Evolutionary conservation across 30 jellyfish, hydroid and myxozoan genomes (phyloP), one percentile per base, ranked within the genome.

Genomic region (Rhopilema esculentum): DNA sequence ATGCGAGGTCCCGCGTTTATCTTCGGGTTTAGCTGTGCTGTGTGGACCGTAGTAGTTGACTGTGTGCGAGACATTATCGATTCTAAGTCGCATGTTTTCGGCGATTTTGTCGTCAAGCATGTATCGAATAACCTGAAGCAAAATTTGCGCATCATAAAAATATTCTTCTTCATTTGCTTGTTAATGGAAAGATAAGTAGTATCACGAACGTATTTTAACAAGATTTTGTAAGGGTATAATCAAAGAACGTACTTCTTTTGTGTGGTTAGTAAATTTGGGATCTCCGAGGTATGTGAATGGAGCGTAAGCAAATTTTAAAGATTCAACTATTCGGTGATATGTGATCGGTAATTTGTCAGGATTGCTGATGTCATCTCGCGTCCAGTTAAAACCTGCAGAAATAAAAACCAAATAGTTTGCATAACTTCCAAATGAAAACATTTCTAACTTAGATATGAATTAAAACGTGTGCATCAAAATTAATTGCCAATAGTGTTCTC

Each of bases 301-400:
- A 16, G 99, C 99, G 66, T 96, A 91, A 0, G 98, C 99, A 85
- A 96, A 92, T 75, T 96, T 96, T 94, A 96, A 74, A 0, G 99
- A 96, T 73, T 96, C 99, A n/a, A 96, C 89, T 67, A 96, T 92
- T 18, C 92, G 83, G 71, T 96, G 99, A 62, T 88, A 96, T 16
- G 95, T 80, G 75, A 86, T 19, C 4, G 93, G 79, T 18, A 72
- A 74, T 48, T 65, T 69, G 69, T 89, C 97, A n/a, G 73, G 83
- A 29, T 89, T 86, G 21, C 72, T 82, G 21, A 89, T 92, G 57
- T 86, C 94, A 12, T 92, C 95, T 1, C 96, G 88, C 28, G 97
- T 84, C 98, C 98, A 96, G 51, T 96, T 92, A 88, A 92, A 96
- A 16, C 94, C 98, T 91, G n/a, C 25, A n/a, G 79, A 21, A 64